Conservation (phyloP, 2,113 vertebrate species). For the Mus pahari region DNA sequence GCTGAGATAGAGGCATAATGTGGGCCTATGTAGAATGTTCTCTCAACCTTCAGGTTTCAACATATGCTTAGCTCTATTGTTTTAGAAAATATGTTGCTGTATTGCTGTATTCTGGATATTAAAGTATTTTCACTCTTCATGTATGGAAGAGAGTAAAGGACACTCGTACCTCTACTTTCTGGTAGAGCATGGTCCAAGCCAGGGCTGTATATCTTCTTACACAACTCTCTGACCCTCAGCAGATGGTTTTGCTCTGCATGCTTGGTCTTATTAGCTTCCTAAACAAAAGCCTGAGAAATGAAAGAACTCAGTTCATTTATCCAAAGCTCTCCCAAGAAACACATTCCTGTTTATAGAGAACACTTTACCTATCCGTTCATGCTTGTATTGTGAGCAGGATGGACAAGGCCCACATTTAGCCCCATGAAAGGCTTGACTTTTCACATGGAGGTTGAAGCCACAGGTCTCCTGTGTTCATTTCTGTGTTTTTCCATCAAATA, state of each 20-base stretch:
- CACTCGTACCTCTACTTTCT: neutral
- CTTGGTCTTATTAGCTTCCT: conserved; percentile 48
- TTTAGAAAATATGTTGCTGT: neutral
- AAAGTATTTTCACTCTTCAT: neutral
- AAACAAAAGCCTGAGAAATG: conserved; percentile 47
- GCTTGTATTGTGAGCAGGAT: neutral
- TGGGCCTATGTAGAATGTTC: conserved; percentile 49
- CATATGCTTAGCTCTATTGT: neutral
- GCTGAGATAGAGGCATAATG: neutral
- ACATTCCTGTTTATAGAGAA: conserved; percentile 38
- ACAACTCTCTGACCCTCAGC: conserved; percentile 56
- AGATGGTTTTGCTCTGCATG: neutral
- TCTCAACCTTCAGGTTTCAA: conserved; percentile 44
- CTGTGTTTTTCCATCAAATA: conserved; percentile 64
- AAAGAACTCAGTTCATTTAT: conserved; percentile 49
- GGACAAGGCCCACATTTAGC: neutral
- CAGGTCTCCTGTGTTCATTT: conserved; percentile 70
- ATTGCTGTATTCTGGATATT: conserved; percentile 16
- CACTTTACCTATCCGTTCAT: conserved; percentile 65
- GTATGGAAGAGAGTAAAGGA: neutral
- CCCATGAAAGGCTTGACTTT: conserved; percentile 31
- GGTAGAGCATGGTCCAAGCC: neutral
- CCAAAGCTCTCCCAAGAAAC: conserved; percentile 60
- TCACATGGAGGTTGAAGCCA: conserved; percentile 58
- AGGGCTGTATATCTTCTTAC: neutral